Conservation (phyloP, 2,113 vertebrate genomes). For the Australoheros scitulus region DNA sequence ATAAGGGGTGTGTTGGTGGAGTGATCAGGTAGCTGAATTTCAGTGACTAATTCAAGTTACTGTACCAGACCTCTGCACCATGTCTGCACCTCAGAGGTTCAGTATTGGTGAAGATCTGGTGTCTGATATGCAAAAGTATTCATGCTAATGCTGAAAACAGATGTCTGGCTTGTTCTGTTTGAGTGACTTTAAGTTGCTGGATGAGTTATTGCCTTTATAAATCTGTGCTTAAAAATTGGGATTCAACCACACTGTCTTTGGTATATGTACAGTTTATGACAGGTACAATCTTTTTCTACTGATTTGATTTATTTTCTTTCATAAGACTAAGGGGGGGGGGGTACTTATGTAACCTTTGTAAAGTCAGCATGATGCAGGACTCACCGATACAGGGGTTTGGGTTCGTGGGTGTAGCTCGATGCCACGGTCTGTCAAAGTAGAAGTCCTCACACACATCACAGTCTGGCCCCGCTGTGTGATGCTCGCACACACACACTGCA, state of each 20-base stretch:
- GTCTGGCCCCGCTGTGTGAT: conserved; percentile 85
- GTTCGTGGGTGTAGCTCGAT: conserved; percentile 84
- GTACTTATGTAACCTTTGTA: neutral
- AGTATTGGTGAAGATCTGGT: neutral
- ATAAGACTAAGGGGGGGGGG: neutral
- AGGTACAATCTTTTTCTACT: neutral
- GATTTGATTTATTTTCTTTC: neutral
- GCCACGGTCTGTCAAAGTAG: conserved; percentile 86
- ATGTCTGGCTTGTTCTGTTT: conserved; percentile 3
- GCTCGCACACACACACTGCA: conserved; percentile 82
- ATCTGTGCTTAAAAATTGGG: neutral
- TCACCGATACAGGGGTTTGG: conserved; percentile 87
- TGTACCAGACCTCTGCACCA: neutral
- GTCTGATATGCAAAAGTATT: neutral
- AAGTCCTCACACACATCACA: conserved; percentile 86
- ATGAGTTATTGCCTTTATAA: neutral
- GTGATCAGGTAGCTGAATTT: neutral
- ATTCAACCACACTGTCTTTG: neutral
- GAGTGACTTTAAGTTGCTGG: neutral
- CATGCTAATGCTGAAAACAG: neutral
- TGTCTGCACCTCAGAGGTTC: neutral
- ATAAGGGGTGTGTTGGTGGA: neutral
- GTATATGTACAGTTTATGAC: neutral
- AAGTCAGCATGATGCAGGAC: conserved; percentile 45
- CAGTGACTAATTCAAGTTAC: neutral